These are phyloP conservation scores for Perithous albicinctus DNA, from an alignment of 2,888 invertebrate species.

Conservation along the genomic window DNA sequence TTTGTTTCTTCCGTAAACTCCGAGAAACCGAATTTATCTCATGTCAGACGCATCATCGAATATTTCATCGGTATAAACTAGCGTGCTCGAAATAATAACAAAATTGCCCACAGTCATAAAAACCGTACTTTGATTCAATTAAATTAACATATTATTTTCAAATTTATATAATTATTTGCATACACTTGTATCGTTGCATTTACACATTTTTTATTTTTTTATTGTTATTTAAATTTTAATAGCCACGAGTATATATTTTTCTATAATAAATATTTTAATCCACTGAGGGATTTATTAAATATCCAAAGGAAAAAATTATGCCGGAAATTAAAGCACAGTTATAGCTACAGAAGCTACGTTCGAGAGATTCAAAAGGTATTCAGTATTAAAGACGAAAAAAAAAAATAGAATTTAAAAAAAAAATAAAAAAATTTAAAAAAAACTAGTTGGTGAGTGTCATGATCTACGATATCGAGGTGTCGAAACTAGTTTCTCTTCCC, in stretches of 20 bases:
- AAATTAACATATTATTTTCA: no score
- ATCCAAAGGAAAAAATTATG: neutral
- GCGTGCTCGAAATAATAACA: neutral
- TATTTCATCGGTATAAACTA: neutral
- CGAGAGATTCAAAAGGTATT: neutral
- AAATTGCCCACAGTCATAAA: neutral
- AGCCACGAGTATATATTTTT: no score
- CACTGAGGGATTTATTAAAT: neutral
- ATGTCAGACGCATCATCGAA: slow-evolving; percentile 15
- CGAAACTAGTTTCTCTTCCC: slow-evolving; percentile 49
- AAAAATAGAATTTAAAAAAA: no score
- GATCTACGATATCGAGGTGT: slow-evolving; percentile 44
- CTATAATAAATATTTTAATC: neutral
- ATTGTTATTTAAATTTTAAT: neutral
- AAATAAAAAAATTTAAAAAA: no score
- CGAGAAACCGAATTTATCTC: slow-evolving; percentile 11
- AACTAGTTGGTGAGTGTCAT: slow-evolving; percentile 18
- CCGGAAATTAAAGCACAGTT: neutral
- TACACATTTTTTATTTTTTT: neutral
- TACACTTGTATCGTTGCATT: neutral
- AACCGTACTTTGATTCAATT: neutral
- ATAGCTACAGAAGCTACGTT: neutral
- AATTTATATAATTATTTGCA: no score
- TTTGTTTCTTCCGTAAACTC: slow-evolving; percentile 39
- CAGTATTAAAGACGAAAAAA: slow-evolving; percentile 3